Conservation (phyloP, 2,113 vertebrate species). For the Callipepla californica region DNA sequence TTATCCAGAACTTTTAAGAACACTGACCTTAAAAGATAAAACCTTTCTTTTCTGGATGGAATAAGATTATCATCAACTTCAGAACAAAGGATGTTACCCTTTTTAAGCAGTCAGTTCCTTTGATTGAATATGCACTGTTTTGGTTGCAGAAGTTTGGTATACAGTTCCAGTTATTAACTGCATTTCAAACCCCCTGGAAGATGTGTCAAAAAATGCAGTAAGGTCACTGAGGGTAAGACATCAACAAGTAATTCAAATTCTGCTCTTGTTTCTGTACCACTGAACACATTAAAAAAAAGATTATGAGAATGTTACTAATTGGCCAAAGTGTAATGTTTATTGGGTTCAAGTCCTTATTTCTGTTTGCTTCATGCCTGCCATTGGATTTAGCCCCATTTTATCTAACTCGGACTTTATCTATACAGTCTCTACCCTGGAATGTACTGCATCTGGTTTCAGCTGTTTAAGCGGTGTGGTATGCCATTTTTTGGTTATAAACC, state of each 20-base stretch:
- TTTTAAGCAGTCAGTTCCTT: neutral
- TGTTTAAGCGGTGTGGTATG: neutral
- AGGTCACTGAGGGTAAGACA: rapidly evolving
- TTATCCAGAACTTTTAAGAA: neutral
- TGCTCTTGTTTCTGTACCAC: neutral
- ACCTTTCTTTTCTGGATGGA: neutral
- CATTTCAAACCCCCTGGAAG: neutral
- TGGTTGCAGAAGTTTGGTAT: neutral
- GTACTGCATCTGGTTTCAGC: neutral
- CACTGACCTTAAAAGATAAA: neutral
- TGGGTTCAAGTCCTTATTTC: neutral
- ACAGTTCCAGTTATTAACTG: neutral
- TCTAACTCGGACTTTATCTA: neutral
- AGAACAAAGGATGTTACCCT: neutral
- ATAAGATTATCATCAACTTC: neutral
- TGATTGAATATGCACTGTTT: neutral
- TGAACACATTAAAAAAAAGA: neutral
- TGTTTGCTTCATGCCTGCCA: neutral
- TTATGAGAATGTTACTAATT: rapidly evolving
- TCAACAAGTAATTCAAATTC: neutral
- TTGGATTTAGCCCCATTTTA: neutral
- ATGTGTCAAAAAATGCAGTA: neutral
- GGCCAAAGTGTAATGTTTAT: neutral
- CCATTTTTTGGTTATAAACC: neutral
- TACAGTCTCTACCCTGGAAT: neutral